Conservation (phyloP, 2,888 invertebrate species). For the Leucoptera coffeella region DNA sequence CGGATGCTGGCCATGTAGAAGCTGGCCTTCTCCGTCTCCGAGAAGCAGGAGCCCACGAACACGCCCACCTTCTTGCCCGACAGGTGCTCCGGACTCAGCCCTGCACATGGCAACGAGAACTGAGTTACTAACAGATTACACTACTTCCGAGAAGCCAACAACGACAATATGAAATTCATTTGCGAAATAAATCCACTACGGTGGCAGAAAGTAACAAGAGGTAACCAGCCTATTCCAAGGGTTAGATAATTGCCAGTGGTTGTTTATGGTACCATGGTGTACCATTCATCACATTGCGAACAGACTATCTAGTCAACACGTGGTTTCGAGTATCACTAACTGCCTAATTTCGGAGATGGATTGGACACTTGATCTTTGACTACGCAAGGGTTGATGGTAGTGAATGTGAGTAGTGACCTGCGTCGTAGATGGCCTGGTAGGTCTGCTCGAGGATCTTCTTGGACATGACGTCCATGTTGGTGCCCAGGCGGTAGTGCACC, state of each 20-base stretch:
- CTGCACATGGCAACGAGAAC: conserved; percentile 19
- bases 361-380: too few species aligned
- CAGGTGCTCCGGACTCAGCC: conserved; percentile 50
- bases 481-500: conserved; percentile 31
- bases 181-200: too few species aligned
- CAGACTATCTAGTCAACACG: too few species aligned
- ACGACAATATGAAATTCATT: too few species aligned
- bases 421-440: conserved; percentile 16
- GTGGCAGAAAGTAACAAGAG: too few species aligned
- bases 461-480: conserved; percentile 12
- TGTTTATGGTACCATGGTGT: neutral
- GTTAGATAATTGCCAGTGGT: neutral
- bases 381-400: too few species aligned
- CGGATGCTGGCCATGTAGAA: conserved; percentile 17
- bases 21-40: conserved; percentile 56
- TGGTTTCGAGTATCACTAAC: too few species aligned
- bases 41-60: conserved; percentile 36
- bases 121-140: too few species aligned
- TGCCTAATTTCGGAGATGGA: too few species aligned
- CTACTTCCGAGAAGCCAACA: too few species aligned
- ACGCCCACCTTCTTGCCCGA: conserved; percentile 49
- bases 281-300: too few species aligned
- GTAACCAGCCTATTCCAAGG: too few species aligned
- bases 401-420: conserved; percentile 7
- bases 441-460: conserved; percentile 15